Evolutionary conservation across 2,797 vertebrate species (phyloP).

Genomic region (Protosalanx chinensis): DNA sequence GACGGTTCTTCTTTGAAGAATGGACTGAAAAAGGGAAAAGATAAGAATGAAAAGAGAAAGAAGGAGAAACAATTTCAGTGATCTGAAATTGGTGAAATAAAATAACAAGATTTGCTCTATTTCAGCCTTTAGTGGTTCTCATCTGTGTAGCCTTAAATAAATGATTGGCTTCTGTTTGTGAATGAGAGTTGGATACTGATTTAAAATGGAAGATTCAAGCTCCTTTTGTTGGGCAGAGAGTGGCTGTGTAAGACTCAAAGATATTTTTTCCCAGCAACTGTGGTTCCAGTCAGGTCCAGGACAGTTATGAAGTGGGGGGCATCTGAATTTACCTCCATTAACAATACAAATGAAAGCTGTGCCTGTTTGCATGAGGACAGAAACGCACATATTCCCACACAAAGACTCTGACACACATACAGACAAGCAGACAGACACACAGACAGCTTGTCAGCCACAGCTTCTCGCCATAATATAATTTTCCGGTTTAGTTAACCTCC

Average conservation of each 20-base stretch:
- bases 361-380: not conserved
- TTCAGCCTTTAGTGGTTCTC: not conserved
- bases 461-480: conserved; percentile 33
- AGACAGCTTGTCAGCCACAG: conserved; percentile 17
- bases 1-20: conserved; percentile 84
- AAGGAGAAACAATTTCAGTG: not conserved
- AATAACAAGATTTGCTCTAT: too few relatives aligned
- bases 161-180: conserved; percentile 10
- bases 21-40: conserved; percentile 60
- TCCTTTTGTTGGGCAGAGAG: conserved; percentile 1
- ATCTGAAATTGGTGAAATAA: not conserved
- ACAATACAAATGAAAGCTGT: not conserved
- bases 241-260: conserved; percentile 16
- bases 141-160: conserved; percentile 26
- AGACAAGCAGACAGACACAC: conserved; percentile 6
- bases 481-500: conserved; percentile 39
- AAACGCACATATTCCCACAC: conserved; percentile 2
- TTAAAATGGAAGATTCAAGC: not conserved
- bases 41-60: conserved; percentile 2
- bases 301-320: conserved; percentile 19
- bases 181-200: conserved; percentile 11
- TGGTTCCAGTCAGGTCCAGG: conserved; percentile 12
- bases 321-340: not conserved
- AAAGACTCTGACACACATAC: not conserved
- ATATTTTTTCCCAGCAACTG: conserved; percentile 22